Percentiles rank a stretch among this genome's conserved stretches.
Conservation (phyloP, 2,113 vertebrate genomes). For the Cervus canadensis region DNA sequence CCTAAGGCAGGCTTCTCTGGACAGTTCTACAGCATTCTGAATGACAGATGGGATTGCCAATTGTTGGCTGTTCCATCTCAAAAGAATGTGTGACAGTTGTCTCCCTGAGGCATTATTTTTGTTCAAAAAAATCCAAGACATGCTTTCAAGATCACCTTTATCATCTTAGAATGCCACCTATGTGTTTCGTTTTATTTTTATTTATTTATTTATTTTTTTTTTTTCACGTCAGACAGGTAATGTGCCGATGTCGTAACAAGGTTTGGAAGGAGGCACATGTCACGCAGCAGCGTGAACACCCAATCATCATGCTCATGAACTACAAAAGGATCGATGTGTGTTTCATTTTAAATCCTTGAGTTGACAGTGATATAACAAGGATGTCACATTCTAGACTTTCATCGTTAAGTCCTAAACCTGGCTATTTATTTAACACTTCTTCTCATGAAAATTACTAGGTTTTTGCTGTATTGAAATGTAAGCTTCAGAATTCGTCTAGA, state of each 20-base stretch:
- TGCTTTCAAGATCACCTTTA: slow-evolving; percentile 21
- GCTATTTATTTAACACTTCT: not conserved
- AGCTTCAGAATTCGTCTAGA: slow-evolving; percentile 14
- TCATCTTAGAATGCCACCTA: not conserved
- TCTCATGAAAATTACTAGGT: slow-evolving; percentile 2
- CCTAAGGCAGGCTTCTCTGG: not conserved
- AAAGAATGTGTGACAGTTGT: not conserved
- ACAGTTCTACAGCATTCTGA: not conserved
- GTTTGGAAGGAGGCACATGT: too few relatives aligned
- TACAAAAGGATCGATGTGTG: too few relatives aligned
- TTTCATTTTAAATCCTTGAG: slow-evolving; percentile 12
- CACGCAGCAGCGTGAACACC: too few relatives aligned
- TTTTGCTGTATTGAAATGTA: slow-evolving; percentile 33
- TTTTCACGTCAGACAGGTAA: too few relatives aligned
- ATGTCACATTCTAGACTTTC: not conserved
- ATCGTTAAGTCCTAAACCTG: not conserved
- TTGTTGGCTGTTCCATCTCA: not conserved
- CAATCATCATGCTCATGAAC: too few relatives aligned
- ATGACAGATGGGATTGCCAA: not conserved
- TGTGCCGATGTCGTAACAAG: too few relatives aligned
- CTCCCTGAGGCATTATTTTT: slow-evolving; percentile 3
- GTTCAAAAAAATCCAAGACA: not conserved
- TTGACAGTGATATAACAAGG: not conserved
- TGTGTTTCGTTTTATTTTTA: not conserved
- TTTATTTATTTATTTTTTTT: too few relatives aligned